Base-by-base conservation (phyloP, 2,797 vertebrate species). In the Clamator glandarius region DNA sequence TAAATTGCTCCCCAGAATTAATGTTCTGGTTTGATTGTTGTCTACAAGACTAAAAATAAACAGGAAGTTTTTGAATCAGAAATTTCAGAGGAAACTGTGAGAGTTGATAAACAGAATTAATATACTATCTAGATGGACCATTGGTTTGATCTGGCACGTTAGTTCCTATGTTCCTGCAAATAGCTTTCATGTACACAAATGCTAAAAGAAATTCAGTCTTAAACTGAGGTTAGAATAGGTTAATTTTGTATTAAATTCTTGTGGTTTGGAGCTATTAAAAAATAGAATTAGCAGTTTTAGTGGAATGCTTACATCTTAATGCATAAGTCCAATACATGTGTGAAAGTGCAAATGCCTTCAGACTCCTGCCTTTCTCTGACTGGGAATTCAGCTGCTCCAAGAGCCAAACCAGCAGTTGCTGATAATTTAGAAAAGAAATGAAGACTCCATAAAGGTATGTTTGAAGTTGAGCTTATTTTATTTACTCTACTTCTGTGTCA, bases 31-130 rank as follows among this genome's bases (percentile, higher is more conserved):
- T 91, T 91, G 85, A 89, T 92, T 79, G 64, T 92, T 95, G 84
- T 67, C 81, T 93, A 72, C 80, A 76, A 86, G 74, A 91, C 96
- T 92, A 77, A 67, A 95, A 97, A 92, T 85, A 93, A 90, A n/a
- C 72, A 89, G 58, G 54, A 84, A 91, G 68, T 86, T 94, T 92
- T 89, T 89, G 58, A 94, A 93, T 85, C 39, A 76, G 66, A 66
- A 92, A 87, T 91, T 86, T 93, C 68, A 72, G 72, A 92, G 75
- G 83, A 76, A 95, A 95, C 90, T 95, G 86, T 67, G 69, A 93
- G 85, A 74, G 39, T 25, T 83, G 95, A 95, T 96, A 90, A 95
- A 58, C 61, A 77, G 24, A 70, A 61, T 92, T 90, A 76, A 82
- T 89, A 67, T 73, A 15, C 87, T 90, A 57, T 82, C 89, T 96